A percentile compares a stretch with the other conserved stretches of the same genome.
phyloP scores from a whole-genome alignment of 2,113 vertebrate genomes.

The Calidris pugnax region DNA sequence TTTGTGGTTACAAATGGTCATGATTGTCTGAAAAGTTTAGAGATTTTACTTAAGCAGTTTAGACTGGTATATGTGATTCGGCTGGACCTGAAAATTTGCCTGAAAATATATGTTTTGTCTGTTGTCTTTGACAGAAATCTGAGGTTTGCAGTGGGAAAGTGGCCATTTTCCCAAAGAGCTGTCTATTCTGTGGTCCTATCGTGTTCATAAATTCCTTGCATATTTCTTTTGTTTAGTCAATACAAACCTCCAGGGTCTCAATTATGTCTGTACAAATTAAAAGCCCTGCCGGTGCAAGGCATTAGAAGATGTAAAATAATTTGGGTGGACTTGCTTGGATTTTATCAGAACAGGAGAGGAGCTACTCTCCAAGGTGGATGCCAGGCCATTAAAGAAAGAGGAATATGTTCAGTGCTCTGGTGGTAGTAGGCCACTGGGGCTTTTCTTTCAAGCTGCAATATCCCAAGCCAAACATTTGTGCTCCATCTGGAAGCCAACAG shows the following conservation, averaged over 20 bases:
- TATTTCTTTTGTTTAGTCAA: not conserved
- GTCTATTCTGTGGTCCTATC: not conserved
- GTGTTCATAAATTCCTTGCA: not conserved
- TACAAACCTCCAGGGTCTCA: not conserved
- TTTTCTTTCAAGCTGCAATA: not conserved
- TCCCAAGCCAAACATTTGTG: not conserved
- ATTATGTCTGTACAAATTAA: not conserved
- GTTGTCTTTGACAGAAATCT: not conserved
- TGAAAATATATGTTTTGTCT: not conserved
- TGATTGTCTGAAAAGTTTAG: not conserved
- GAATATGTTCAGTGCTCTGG: not conserved
- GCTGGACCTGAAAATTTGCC: not conserved
- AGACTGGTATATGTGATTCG: not conserved
- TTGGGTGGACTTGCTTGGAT: not conserved
- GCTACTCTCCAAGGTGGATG: not conserved
- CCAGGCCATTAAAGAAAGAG: not conserved
- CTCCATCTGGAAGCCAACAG: not conserved
- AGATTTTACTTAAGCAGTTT: not conserved
- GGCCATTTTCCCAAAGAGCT: not conserved
- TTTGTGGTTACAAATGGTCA: not conserved
- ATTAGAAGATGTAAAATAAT: not conserved
- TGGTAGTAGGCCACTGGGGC: not conserved
- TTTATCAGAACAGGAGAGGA: not conserved
- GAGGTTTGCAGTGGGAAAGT: not conserved
- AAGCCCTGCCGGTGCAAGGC: not conserved